phyloP scores from a whole-genome alignment of 2,888 invertebrate species.

The Schizaphis graminum region DNA sequence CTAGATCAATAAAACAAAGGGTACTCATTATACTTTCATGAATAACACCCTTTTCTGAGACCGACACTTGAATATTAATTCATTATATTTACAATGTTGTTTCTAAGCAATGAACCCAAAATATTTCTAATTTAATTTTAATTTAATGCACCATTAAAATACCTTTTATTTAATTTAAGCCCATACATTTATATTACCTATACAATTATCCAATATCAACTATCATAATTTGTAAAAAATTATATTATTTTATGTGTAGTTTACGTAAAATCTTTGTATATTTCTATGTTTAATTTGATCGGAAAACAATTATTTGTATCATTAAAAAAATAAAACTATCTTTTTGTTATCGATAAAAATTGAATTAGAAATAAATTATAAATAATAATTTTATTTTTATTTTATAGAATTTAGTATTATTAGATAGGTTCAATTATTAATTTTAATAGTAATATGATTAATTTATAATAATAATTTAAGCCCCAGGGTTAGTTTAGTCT shows the following conservation, averaged over 20 bases:
- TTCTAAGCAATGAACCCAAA: background rate
- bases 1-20: conserved; percentile 34
- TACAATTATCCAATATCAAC: background rate
- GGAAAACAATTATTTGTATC: background rate
- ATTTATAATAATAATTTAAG: background rate
- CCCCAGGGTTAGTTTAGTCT: background rate
- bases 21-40: conserved; percentile 45
- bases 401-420: background rate
- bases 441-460: background rate
- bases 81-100: background rate
- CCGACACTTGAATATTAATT: conserved; percentile 40
- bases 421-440: background rate
- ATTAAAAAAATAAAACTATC: background rate
- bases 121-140: background rate
- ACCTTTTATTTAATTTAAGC: background rate
- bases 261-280: background rate
- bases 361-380: background rate
- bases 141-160: background rate
- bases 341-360: background rate
- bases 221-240: no score
- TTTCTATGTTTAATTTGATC: background rate
- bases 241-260: background rate
- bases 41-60: conserved; percentile 19
- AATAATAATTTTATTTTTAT: background rate
- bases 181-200: background rate